These are phyloP conservation scores for Shargacucullia verbasci DNA, from an alignment of 2,888 invertebrate genomes.

Conservation along the genomic window DNA sequence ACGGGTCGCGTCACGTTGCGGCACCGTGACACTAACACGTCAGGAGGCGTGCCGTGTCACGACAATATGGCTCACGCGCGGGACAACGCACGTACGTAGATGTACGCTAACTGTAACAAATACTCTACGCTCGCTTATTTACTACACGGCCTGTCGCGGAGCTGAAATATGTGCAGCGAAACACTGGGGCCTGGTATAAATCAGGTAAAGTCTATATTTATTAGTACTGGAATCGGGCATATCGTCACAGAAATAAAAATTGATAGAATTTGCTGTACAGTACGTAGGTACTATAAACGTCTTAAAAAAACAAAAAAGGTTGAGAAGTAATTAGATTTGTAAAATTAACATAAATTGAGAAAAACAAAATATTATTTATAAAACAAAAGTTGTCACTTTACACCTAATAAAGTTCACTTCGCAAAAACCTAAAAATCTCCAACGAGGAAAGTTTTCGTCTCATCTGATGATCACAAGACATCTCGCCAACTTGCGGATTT, in stretches of 20 bases:
- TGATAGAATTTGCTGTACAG: too few species aligned
- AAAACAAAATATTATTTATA: not conserved
- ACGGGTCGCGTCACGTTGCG: not conserved
- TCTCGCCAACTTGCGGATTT: slow-evolving; percentile 29
- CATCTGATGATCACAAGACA: slow-evolving; percentile 24
- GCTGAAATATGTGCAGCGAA: slow-evolving; percentile 8
- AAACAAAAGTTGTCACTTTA: not conserved
- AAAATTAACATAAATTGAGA: too few species aligned
- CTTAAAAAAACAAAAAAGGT: too few species aligned
- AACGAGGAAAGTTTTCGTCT: not conserved
- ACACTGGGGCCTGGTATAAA: slow-evolving; percentile 2
- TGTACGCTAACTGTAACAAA: slow-evolving; percentile 38
- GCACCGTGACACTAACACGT: slow-evolving; percentile 6
- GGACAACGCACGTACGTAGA: slow-evolving; percentile 22
- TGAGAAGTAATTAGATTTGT: too few species aligned
- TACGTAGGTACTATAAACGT: too few species aligned
- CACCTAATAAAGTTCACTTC: slow-evolving; percentile 7
- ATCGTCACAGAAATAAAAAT: too few species aligned
- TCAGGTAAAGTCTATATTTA: slow-evolving; percentile 11
- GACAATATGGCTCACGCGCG: slow-evolving; percentile 9
- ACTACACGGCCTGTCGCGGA: slow-evolving; percentile 16
- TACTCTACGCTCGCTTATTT: slow-evolving; percentile 22
- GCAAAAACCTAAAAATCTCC: slow-evolving; percentile 5
- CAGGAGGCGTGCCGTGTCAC: slow-evolving; percentile 22
- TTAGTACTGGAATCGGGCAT: slow-evolving; percentile 10